Evolutionary conservation across 64 coral and sea anemone genomes (phyloP).

Genomic region (Astreopora myriophthalma): DNA sequence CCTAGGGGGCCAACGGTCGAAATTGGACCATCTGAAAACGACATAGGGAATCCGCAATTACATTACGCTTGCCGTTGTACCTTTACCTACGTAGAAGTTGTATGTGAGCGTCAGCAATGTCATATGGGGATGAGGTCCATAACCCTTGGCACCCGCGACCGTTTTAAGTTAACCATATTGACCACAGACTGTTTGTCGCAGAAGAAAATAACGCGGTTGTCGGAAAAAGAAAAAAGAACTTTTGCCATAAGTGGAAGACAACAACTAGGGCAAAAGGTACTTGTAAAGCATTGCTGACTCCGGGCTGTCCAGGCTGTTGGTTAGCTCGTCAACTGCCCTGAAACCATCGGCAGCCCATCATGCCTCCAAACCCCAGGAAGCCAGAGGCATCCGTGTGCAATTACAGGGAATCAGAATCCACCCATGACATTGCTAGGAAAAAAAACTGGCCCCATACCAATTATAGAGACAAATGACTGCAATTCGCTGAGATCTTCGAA

Average conservation of each 20-base stretch:
- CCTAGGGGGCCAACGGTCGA: not conserved
- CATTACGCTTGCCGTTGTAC: not conserved
- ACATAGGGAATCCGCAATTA: constrained; percentile 1
- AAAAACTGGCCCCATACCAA: not conserved
- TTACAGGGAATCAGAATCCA: not conserved
- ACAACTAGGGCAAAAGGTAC: not conserved
- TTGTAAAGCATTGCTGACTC: not conserved
- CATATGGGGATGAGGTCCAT: not conserved
- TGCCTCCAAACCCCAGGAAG: constrained; percentile 12
- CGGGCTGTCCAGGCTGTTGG: not conserved
- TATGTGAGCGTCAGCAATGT: not conserved
- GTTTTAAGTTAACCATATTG: not conserved
- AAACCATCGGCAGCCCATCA: not conserved
- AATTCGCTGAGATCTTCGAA: constrained; percentile 25
- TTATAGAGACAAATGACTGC: not conserved
- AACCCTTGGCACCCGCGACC: not conserved
- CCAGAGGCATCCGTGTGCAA: constrained; percentile 7
- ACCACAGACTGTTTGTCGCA: constrained; percentile 8
- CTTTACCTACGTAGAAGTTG: not conserved
- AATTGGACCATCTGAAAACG: constrained; percentile 31
- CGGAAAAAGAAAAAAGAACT: not conserved
- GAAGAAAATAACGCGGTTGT: not conserved
- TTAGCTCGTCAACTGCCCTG: not conserved
- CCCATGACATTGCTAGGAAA: not conserved
- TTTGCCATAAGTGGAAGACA: not conserved